These are phyloP conservation scores for Pseudomugil tenellus DNA, from an alignment of 2,797 vertebrate genomes.

Conservation along the genomic window DNA sequence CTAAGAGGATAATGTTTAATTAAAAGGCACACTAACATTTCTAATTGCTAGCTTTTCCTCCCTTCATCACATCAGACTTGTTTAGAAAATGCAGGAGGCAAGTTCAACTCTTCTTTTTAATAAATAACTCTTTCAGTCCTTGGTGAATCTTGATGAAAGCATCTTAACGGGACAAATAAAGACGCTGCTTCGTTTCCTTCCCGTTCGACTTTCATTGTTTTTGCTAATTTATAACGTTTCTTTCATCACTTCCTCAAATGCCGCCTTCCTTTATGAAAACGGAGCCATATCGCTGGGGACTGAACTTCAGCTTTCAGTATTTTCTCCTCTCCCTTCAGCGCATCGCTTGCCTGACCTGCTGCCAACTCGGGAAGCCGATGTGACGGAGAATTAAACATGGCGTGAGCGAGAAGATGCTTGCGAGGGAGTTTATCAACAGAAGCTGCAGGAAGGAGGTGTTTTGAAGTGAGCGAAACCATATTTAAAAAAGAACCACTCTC, in stretches of 20 bases:
- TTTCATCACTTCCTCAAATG: conserved; percentile 59
- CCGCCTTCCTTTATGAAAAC: conserved; percentile 45
- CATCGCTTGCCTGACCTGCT: conserved; percentile 60
- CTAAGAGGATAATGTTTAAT: background rate
- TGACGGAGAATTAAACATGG: conserved; percentile 66
- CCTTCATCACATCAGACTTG: background rate
- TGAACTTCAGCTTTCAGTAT: conserved; percentile 56
- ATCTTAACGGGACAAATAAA: no score
- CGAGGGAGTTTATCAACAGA: conserved; percentile 72
- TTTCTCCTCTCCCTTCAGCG: conserved; percentile 34
- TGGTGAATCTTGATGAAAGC: no score
- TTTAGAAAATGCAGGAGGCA: background rate
- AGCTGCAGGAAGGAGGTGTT: conserved; percentile 70
- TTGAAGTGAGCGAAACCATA: conserved; percentile 71
- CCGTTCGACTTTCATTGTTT: conserved; percentile 27
- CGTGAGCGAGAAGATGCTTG: conserved; percentile 55
- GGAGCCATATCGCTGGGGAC: conserved; percentile 43
- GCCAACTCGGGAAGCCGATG: conserved; percentile 49
- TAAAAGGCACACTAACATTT: background rate
- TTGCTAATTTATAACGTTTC: conserved; percentile 53
- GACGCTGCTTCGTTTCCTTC: conserved; percentile 15
- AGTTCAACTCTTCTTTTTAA: background rate
- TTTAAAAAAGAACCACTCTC: conserved; percentile 38
- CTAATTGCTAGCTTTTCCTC: background rate
- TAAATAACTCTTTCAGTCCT: background rate